Percentiles rank a stretch among this genome's conserved stretches.
These are phyloP conservation scores for Ypsolopha scabrella DNA, from an alignment of 2,888 invertebrate genomes.

Conservation along the genomic window DNA sequence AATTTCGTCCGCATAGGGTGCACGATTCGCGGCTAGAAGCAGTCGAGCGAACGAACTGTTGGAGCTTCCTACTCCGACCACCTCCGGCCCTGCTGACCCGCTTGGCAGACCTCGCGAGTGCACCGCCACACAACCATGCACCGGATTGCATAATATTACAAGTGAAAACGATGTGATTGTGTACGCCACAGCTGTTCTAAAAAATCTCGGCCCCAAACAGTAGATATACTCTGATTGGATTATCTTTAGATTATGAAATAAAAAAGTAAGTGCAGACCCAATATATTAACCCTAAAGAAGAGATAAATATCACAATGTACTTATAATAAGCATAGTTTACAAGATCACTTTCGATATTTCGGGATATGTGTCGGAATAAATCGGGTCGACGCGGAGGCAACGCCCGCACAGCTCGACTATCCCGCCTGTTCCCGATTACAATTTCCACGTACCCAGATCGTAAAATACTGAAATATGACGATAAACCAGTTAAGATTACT, in stretches of 20 bases:
- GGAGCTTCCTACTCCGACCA: constrained; percentile 11
- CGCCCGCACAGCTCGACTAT: constrained; percentile 41
- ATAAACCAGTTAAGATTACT: too few species aligned
- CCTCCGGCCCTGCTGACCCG: constrained; percentile 12
- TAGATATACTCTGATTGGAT: neutral
- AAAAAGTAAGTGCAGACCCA: neutral
- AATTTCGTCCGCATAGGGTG: constrained; percentile 66
- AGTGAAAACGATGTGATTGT: neutral
- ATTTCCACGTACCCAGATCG: too few species aligned
- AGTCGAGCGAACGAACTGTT: constrained; percentile 4
- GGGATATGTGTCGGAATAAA: constrained; percentile 57
- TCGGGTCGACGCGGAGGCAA: constrained; percentile 51
- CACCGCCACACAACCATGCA: constrained; percentile 14
- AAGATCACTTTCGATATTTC: constrained; percentile 52
- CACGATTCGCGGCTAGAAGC: constrained; percentile 38
- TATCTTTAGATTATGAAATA: neutral
- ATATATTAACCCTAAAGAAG: neutral
- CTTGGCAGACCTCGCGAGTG: constrained; percentile 12
- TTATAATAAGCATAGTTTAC: neutral
- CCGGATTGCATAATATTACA: neutral
- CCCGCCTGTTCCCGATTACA: constrained; percentile 15
- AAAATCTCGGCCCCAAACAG: too few species aligned
- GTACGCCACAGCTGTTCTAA: neutral
- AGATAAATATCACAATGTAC: neutral
- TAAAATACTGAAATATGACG: too few species aligned